Conservation (phyloP, 2,113 vertebrate genomes). For the Apodemus sylvaticus region DNA sequence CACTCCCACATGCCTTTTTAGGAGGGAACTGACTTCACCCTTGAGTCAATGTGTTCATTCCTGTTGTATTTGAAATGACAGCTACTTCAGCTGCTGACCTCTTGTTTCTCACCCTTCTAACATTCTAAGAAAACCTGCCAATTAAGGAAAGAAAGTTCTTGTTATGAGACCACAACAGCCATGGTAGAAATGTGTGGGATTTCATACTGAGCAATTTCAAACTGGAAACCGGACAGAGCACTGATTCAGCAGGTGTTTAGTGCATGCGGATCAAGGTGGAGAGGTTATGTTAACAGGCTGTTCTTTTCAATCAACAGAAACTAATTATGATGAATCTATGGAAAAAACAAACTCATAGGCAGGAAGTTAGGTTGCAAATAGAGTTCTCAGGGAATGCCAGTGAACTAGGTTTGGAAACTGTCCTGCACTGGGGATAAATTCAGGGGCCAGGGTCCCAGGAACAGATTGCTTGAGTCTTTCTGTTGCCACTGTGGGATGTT, state of each 20-base stretch:
- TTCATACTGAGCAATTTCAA: constrained; percentile 38
- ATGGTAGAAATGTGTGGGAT: constrained; percentile 39
- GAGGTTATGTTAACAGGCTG: not conserved
- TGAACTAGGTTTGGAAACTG: constrained; percentile 27
- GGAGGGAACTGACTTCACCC: constrained; percentile 63
- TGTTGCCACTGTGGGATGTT: not conserved
- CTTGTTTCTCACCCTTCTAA: constrained; percentile 48
- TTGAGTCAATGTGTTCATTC: constrained; percentile 66
- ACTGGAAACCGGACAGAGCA: not conserved
- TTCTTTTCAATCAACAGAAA: constrained; percentile 39
- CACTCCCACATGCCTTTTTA: constrained; percentile 63
- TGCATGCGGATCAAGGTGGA: constrained; percentile 37
- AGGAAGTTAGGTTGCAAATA: constrained; percentile 42
- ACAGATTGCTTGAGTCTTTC: not conserved
- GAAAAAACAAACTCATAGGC: constrained; percentile 36
- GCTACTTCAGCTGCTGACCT: constrained; percentile 55
- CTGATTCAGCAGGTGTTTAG: constrained; percentile 40
- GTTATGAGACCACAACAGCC: not conserved
- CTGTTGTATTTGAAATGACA: constrained; percentile 56
- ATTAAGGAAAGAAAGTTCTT: constrained; percentile 27
- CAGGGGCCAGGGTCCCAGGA: not conserved
- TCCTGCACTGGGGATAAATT: not conserved
- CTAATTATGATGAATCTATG: constrained; percentile 37
- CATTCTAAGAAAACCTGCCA: constrained; percentile 59
- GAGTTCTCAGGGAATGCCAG: not conserved